phyloP scores from a whole-genome alignment of 2,888 invertebrate species.

The Leptopilina drosophilae region DNA sequence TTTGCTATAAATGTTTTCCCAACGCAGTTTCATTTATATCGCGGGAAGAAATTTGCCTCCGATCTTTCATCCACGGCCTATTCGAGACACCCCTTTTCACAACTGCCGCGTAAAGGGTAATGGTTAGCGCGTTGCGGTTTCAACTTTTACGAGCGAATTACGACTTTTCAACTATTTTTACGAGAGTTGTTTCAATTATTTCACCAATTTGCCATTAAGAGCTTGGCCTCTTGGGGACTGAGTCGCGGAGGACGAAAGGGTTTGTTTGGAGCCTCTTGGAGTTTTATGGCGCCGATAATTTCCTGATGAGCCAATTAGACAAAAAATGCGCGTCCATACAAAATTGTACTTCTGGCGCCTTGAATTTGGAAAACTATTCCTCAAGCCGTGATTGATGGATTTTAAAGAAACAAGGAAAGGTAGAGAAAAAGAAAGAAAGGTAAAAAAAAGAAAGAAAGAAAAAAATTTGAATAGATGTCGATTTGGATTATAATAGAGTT shows the following conservation, averaged over 20 bases:
- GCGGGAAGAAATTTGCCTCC: slow-evolving; percentile 22
- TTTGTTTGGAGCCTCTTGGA: slow-evolving; percentile 51
- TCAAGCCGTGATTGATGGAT: neutral
- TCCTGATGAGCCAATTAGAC: slow-evolving; percentile 44
- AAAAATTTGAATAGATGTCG: neutral
- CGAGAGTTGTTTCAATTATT: slow-evolving; percentile 77
- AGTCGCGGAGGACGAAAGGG: slow-evolving; percentile 54
- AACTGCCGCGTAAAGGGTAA: slow-evolving; percentile 62
- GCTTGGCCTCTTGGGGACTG: slow-evolving; percentile 59
- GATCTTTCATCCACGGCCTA: slow-evolving; percentile 41
- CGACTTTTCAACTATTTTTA: slow-evolving; percentile 77
- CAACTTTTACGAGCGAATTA: slow-evolving; percentile 74
- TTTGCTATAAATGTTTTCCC: slow-evolving; percentile 7
- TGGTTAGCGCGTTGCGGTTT: slow-evolving; percentile 65
- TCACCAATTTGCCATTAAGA: slow-evolving; percentile 77
- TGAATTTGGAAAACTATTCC: too few relatives aligned
- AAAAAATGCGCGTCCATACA: slow-evolving; percentile 6
- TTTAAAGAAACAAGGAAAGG: neutral
- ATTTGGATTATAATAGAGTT: slow-evolving; percentile 3
- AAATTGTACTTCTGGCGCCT: neutral
- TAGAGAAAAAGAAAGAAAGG: too few relatives aligned
- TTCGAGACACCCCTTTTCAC: slow-evolving; percentile 53
- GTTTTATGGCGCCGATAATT: slow-evolving; percentile 58
- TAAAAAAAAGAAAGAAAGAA: too few relatives aligned
- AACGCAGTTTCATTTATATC: slow-evolving; percentile 6